These are phyloP conservation scores for Pelmatolapia mariae DNA, from an alignment of 2,113 vertebrate species.

Conservation along the genomic window DNA sequence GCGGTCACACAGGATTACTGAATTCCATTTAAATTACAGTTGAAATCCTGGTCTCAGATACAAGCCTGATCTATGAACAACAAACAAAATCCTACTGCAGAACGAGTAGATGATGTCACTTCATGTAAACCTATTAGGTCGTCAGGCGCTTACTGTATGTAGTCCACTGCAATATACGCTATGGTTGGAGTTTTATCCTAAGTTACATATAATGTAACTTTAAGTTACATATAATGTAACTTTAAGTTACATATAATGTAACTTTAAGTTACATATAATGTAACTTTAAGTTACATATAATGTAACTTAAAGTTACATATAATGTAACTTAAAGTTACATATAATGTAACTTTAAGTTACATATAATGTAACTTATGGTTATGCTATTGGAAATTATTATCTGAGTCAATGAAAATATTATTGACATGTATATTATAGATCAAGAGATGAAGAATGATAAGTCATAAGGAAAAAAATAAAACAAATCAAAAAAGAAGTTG, in stretches of 20 bases:
- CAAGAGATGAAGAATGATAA: accelerated
- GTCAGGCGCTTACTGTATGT: not conserved
- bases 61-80: accelerated
- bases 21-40: not conserved
- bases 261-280: not conserved
- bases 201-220: not conserved
- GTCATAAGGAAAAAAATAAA: not conserved
- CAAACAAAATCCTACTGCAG: not conserved
- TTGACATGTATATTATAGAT: not conserved
- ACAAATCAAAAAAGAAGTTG: not conserved
- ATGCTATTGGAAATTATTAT: not conserved
- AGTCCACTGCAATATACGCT: not conserved
- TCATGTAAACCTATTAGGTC: not conserved
- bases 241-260: too few species aligned
- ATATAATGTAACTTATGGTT: not conserved
- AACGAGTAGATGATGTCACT: not conserved
- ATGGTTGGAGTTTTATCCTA: not conserved
- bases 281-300: too few species aligned
- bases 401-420: not conserved
- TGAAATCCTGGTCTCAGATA: not conserved
- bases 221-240: not conserved
- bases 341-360: too few species aligned
- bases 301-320: not conserved
- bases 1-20: not conserved
- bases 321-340: not conserved